Conservation (phyloP, 2,888 invertebrate genomes). For the Lysandra coridon region DNA sequence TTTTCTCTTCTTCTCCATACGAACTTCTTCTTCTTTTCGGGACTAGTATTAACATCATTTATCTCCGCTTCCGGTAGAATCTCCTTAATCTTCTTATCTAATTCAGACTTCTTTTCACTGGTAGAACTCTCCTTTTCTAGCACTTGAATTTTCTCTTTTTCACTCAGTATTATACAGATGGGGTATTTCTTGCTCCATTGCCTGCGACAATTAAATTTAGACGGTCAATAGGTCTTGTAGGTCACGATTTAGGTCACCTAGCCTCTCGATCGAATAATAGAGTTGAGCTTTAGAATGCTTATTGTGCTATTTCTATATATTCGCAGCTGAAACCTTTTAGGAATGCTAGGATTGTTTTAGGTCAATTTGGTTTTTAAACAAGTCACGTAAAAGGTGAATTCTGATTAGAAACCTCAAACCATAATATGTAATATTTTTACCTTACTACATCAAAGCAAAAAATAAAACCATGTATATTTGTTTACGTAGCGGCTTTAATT, state of each 20-base stretch:
- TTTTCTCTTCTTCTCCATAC: slow-evolving; percentile 71
- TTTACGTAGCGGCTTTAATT: too few relatives aligned
- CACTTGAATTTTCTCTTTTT: slow-evolving; percentile 72
- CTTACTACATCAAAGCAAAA: too few relatives aligned
- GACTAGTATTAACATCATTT: slow-evolving; percentile 73
- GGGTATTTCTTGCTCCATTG: slow-evolving; percentile 97
- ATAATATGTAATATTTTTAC: too few relatives aligned
- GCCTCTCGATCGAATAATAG: slow-evolving; percentile 10
- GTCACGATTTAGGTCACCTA: slow-evolving; percentile 22
- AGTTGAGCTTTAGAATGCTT: slow-evolving; percentile 9
- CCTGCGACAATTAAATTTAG: slow-evolving; percentile 56
- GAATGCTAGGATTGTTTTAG: neutral
- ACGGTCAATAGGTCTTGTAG: slow-evolving; percentile 14
- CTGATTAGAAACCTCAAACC: too few relatives aligned
- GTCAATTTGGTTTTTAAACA: too few relatives aligned
- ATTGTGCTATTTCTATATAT: slow-evolving; percentile 33
- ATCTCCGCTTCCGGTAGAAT: slow-evolving; percentile 61
- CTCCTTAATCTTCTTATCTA: slow-evolving; percentile 60
- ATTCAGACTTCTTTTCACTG: slow-evolving; percentile 58
- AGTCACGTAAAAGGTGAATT: too few relatives aligned
- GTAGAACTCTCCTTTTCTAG: slow-evolving; percentile 62
- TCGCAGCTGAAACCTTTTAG: slow-evolving; percentile 14
- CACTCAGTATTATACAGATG: slow-evolving; percentile 85
- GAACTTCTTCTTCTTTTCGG: slow-evolving; percentile 70
- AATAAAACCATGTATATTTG: too few relatives aligned